Conservation (phyloP, 2,888 invertebrate species). For the Heliconius sara region DNA sequence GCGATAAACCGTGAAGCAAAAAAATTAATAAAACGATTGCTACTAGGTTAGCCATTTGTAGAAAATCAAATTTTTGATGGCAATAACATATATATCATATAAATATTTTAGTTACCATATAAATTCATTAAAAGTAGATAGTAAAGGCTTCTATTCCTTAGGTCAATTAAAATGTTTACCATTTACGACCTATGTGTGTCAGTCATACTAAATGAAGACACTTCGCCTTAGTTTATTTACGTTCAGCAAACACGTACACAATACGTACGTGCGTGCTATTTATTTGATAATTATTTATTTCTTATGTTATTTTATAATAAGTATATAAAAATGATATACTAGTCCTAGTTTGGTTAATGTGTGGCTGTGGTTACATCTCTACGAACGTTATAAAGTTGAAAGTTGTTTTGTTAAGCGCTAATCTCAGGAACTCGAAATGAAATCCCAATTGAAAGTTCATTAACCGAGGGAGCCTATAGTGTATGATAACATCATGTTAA, state of each 20-base stretch:
- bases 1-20: too few relatives aligned
- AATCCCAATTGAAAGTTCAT: not conserved
- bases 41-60: too few relatives aligned
- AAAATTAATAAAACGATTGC: too few relatives aligned
- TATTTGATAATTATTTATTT: slow-evolving; percentile 1
- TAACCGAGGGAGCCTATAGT: not conserved
- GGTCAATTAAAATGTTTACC: not conserved
- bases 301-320: not conserved
- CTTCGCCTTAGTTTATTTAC: not conserved
- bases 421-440: not conserved
- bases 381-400: not conserved
- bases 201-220: not conserved
- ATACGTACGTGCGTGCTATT: slow-evolving; percentile 1
- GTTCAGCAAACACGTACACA: not conserved
- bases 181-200: not conserved
- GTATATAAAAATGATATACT: not conserved
- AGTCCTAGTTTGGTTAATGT: too few relatives aligned
- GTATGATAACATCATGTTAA: too few relatives aligned
- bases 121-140: not conserved
- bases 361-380: not conserved
- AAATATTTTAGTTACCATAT: too few relatives aligned
- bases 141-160: not conserved
- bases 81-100: too few relatives aligned
- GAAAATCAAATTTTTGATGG: too few relatives aligned
- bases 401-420: not conserved